Base-by-base conservation (phyloP, 2,888 invertebrate species). In the Cremastinae sp. region DNA sequence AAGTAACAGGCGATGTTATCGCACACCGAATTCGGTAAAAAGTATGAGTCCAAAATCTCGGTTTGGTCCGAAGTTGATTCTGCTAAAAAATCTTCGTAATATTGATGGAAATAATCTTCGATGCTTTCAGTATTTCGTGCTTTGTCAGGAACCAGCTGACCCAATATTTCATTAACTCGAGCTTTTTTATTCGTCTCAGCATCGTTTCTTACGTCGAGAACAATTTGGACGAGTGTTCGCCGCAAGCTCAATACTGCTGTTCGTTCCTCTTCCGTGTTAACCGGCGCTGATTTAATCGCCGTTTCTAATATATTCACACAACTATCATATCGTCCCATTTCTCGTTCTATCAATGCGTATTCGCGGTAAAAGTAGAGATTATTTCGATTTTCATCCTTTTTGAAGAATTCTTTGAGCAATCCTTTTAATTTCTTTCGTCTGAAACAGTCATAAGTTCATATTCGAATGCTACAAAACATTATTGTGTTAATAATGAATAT, bases 301-400 rank as follows among this genome's bases (percentile, higher is more conserved):
- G 91, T 92, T 80, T 90, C 89, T 39, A 93, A 88, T 58, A 93
- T 91, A 78, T 90, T 91, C n/a, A 91, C 79, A 68, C 91, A 91
- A 47, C 83, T 89, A 10, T 91, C 90, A 5, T 84, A 78, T 80
- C 90, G 90, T 12, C 90, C 91, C 37, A 91, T 85, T 85, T 93
- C 93, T 62, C 90, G 90, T 84, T 94, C 93, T 68, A 93, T 90
- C 56, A 93, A 84, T 7, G 93, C 93, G 83, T 93, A 93, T 85
- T 94, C 94, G 2, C 91, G 90, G 83, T 93, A 94, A 77, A 93
- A 92, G 62, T 92, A 89, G 18, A 92, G 83, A 78, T 92, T 91
- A 78, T 91, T 91, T 35, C 93, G 89, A 82, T 93, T 92, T 39
- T 90, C 89, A 0, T 90, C 90, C 43, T 87, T 88, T 72, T 92